Conservation (phyloP, 2,113 vertebrate species). For the Cromileptes altivelis region DNA sequence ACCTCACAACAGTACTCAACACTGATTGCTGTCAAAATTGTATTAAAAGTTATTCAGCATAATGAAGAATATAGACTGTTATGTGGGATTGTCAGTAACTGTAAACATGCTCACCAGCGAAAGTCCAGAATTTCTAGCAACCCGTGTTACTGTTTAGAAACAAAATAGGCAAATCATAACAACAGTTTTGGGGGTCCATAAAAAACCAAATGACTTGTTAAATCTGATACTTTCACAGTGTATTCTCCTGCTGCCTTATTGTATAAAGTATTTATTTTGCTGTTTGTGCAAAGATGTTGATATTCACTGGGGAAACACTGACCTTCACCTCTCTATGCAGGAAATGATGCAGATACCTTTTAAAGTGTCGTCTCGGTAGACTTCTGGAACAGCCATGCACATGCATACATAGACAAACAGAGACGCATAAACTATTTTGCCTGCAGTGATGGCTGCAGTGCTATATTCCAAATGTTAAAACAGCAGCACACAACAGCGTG, state of each 20-base stretch:
- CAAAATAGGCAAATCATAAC: neutral
- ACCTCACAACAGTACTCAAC: too few relatives aligned
- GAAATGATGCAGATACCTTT: slow-evolving; percentile 65
- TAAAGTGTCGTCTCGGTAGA: slow-evolving; percentile 59
- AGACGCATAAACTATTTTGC: slow-evolving; percentile 60
- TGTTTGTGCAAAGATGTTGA: slow-evolving; percentile 48
- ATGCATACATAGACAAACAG: slow-evolving; percentile 38
- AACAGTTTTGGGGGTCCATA: slow-evolving; percentile 21
- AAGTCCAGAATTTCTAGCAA: neutral
- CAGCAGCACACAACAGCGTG: slow-evolving; percentile 61
- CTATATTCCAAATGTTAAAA: slow-evolving; percentile 73
- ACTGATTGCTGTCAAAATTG: too few relatives aligned
- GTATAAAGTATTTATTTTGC: slow-evolving; percentile 56
- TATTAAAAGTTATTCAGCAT: too few relatives aligned
- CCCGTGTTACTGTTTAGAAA: neutral
- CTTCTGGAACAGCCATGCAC: slow-evolving; percentile 8
- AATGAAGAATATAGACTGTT: too few relatives aligned
- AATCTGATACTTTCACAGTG: slow-evolving; percentile 19
- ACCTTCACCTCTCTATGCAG: slow-evolving; percentile 58
- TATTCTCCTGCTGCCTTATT: slow-evolving; percentile 34
- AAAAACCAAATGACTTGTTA: slow-evolving; percentile 28
- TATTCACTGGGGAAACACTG: slow-evolving; percentile 48
- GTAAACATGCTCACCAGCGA: too few relatives aligned
- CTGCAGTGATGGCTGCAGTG: slow-evolving; percentile 67
- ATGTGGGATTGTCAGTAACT: too few relatives aligned